Conservation (phyloP, 2,797 vertebrate genomes). For the Chaenodraco wilsoni region DNA sequence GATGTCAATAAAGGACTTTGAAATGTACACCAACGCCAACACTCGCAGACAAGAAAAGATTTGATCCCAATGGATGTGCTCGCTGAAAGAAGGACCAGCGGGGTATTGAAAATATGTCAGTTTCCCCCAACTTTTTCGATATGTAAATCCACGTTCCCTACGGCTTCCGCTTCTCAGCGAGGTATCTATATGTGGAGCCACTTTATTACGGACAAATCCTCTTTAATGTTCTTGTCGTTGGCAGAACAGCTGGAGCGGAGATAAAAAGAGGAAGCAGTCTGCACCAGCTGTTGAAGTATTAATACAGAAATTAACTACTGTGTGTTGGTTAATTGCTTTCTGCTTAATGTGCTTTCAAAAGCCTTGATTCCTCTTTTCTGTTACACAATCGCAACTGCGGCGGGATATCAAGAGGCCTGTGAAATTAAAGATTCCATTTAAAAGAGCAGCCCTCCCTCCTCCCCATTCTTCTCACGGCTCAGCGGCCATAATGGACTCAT, state of each 20-base stretch:
- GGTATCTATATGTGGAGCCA: constrained; percentile 82
- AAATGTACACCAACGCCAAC: constrained; percentile 78
- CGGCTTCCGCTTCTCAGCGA: constrained; percentile 73
- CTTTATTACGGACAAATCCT: constrained; percentile 85
- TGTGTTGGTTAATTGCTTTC: constrained; percentile 87
- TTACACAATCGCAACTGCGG: constrained; percentile 78
- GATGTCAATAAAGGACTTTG: constrained; percentile 80
- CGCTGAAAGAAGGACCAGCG: constrained; percentile 67
- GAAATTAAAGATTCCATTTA: constrained; percentile 86
- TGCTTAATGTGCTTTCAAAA: constrained; percentile 87
- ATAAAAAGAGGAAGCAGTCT: constrained; percentile 84
- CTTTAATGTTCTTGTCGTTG: constrained; percentile 84
- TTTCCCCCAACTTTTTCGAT: constrained; percentile 74
- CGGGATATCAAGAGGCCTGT: constrained; percentile 81
- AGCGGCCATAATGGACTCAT: constrained; percentile 82
- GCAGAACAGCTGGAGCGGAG: constrained; percentile 84
- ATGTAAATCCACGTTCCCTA: constrained; percentile 78
- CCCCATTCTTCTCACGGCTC: constrained; percentile 81
- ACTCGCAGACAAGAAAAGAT: constrained; percentile 72
- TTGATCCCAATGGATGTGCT: constrained; percentile 73
- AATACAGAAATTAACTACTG: constrained; percentile 87
- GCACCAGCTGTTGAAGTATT: constrained; percentile 86
- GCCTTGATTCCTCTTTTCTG: constrained; percentile 82
- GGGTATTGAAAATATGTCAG: constrained; percentile 74
- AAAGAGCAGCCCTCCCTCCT: constrained; percentile 66